Conservation (phyloP, 2,113 vertebrate species). For the Anolis carolinensis region DNA sequence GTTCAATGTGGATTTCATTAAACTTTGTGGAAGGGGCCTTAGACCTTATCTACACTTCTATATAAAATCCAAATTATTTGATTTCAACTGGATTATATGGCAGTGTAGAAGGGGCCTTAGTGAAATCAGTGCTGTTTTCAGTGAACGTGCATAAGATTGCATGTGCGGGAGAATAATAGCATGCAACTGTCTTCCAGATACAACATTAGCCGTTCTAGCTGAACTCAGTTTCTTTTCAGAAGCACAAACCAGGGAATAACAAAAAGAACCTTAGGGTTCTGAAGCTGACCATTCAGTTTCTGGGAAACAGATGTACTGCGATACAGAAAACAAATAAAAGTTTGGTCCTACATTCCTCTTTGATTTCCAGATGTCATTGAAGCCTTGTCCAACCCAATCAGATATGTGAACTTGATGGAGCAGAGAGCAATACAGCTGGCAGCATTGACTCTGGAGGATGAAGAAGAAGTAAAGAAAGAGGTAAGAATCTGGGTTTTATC, state of each 20-base stretch:
- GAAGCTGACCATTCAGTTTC: not conserved
- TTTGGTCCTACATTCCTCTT: slow-evolving; percentile 43
- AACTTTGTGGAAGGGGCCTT: too few relatives aligned
- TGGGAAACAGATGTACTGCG: not conserved
- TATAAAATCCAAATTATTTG: too few relatives aligned
- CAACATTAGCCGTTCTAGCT: not conserved
- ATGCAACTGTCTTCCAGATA: not conserved
- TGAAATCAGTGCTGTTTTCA: not conserved
- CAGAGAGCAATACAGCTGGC: slow-evolving; percentile 95
- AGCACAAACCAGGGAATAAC: not conserved
- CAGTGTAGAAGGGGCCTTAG: not conserved
- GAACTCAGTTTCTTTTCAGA: not conserved
- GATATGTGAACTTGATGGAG: slow-evolving; percentile 96
- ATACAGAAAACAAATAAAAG: not conserved
- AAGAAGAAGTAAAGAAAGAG: slow-evolving; percentile 93
- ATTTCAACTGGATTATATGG: too few relatives aligned
- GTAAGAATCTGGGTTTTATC: slow-evolving; percentile 64
- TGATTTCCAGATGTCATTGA: slow-evolving; percentile 90
- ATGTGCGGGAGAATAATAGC: not conserved
- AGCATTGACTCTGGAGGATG: slow-evolving; percentile 93
- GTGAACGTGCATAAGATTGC: too few relatives aligned
- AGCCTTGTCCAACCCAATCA: slow-evolving; percentile 97
- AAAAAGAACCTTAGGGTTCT: not conserved
- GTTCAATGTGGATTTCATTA: too few relatives aligned
- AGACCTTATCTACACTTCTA: too few relatives aligned